Evolutionary conservation across 2,113 vertebrate species (phyloP), one percentile per base, ranked within the genome.

Genomic region (Naja naja): DNA sequence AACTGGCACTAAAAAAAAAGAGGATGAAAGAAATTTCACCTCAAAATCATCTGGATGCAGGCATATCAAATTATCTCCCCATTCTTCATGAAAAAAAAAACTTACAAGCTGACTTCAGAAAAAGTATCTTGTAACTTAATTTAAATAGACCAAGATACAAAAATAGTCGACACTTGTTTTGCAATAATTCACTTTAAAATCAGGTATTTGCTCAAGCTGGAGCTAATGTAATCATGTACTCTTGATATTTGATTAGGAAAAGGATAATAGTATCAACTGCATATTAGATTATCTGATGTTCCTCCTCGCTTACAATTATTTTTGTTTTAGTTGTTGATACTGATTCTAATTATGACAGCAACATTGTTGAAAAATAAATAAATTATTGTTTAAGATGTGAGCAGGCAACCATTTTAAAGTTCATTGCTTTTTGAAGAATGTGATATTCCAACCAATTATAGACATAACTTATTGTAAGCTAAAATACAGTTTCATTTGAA

Each of bases 291-390:
- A 92, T 91, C 85, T 89, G 1, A 0, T 30, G 60, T 90, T 96
- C 74, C 89, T 89, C 89, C 95, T 96, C 8, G 0, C 55, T 91
- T 93, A 94, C 88, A 92, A 93, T 93, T 93, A 94, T 95, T 96
- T 95, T 89, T 95, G 93, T 93, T 96, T 90, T 86, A 25, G 54
- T 53, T 90, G 74, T 47, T 85, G 89, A 86, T 86, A 89, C 34
- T 52, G 89, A 64, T 34, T 39, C 34, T 85, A 39, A 91, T 85
- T 74, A 85, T 53, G 85, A 20, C 20, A 27, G 43, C 3, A 56
- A 43, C 23, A 30, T 27, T 92, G 52, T 74, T 74, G 87, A 92
- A 89, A 18, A 52, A 55, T 52, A 54, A 74, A 16, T 18, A 69
- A 69, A 43, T 88, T n/a, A 53, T 52, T 47, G 12, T 43, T 89